Conservation (phyloP, 1,140 invertebrate species). For the Metopolophium dirhodum region DNA sequence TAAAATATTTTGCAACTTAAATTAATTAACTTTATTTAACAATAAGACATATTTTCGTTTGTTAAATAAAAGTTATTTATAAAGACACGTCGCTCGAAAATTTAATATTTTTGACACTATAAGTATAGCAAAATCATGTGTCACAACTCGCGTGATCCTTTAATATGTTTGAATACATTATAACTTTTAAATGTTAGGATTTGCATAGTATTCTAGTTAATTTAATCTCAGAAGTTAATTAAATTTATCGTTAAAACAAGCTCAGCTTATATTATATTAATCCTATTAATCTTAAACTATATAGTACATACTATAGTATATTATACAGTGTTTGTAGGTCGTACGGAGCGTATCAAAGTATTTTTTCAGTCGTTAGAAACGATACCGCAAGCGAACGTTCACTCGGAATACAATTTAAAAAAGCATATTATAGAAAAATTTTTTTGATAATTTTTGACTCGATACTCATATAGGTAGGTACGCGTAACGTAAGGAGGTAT, state of each 20-base stretch:
- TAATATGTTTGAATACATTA: neutral
- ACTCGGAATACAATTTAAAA: neutral
- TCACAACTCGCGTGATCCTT: neutral
- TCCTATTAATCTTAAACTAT: neutral
- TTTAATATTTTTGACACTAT: neutral
- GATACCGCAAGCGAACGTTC: neutral
- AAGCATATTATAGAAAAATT: neutral
- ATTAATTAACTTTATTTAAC: neutral
- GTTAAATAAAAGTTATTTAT: neutral
- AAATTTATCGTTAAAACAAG: conserved; percentile 18
- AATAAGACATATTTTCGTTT: neutral
- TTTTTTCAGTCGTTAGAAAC: neutral
- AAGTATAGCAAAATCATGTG: neutral
- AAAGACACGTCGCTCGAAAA: neutral
- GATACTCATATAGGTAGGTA: neutral
- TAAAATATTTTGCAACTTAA: neutral
- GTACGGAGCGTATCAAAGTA: neutral
- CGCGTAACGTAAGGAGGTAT: neutral
- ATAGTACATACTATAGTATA: neutral
- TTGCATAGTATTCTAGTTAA: conserved; percentile 1
- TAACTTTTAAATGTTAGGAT: neutral
- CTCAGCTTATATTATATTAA: neutral
- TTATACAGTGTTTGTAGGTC: neutral
- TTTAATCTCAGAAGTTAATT: conserved; percentile 6
- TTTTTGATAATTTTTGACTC: neutral